phyloP scores from a whole-genome alignment of 2,797 vertebrate species.

The Alca torda region DNA sequence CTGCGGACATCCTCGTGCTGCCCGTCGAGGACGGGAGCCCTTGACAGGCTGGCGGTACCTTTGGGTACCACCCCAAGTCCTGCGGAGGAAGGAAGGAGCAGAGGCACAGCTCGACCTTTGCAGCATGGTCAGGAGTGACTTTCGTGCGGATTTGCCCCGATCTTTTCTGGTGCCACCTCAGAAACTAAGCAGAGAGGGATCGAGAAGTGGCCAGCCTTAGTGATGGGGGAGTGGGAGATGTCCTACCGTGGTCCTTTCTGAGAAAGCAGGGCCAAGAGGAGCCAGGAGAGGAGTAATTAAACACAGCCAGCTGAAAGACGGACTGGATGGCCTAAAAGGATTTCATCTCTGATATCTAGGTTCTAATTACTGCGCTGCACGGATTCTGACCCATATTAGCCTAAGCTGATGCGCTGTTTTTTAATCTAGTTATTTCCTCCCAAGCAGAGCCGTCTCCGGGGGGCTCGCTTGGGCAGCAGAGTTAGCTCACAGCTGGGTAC shows the following conservation, averaged over 20 bases:
- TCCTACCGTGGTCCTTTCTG: not conserved
- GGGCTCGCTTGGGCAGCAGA: not conserved
- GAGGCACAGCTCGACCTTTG: accelerated
- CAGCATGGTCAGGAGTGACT: not conserved
- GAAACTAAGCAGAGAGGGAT: not conserved
- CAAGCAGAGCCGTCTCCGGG: not conserved
- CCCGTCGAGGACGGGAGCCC: not conserved
- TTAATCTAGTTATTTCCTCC: not conserved
- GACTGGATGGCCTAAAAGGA: not conserved
- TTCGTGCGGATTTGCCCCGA: not conserved
- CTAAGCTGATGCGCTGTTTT: not conserved
- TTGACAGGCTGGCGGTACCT: too few species aligned
- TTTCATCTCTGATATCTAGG: not conserved
- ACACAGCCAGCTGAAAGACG: not conserved
- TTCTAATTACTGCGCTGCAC: not conserved
- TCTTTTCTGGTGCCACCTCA: not conserved
- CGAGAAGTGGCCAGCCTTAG: not conserved
- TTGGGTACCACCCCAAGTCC: accelerated
- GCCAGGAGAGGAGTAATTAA: not conserved
- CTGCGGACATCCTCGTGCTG: not conserved
- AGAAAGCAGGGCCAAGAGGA: not conserved
- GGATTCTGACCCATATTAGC: not conserved
- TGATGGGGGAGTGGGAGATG: not conserved
- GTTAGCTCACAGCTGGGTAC: not conserved
- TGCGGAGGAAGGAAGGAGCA: not conserved